These are phyloP conservation scores for Beroe ovata DNA, from an alignment of 37 sponge, comb jelly and placozoan genomes.

Conservation along the genomic window DNA sequence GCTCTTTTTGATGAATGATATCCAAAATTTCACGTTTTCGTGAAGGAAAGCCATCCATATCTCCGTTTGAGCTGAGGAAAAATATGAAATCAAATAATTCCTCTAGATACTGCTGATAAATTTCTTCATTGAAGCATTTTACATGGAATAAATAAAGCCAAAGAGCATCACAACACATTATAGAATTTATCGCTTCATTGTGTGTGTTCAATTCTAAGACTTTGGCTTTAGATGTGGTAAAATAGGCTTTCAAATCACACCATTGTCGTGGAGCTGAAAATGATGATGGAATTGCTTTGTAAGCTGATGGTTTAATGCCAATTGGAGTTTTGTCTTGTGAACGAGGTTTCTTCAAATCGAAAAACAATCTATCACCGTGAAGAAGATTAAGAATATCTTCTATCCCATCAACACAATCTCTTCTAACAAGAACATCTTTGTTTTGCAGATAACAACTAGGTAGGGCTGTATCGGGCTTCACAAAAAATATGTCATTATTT, in stretches of 20 bases:
- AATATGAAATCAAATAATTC: conserved; percentile 1
- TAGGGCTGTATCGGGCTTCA: neutral
- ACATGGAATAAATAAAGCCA: conserved; percentile 31
- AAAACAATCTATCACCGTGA: neutral
- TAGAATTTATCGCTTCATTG: conserved; percentile 23
- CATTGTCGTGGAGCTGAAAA: neutral
- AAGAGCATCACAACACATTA: conserved; percentile 21
- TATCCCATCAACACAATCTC: neutral
- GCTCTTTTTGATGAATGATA: neutral
- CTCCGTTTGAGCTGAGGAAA: neutral
- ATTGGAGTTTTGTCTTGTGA: neutral
- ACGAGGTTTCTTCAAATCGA: neutral
- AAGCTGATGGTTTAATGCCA: conserved; percentile 2
- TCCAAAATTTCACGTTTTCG: neutral
- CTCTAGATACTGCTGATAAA: neutral
- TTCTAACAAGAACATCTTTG: conserved; percentile 5
- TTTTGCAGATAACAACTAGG: neutral
- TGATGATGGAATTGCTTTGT: neutral
- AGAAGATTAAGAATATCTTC: neutral
- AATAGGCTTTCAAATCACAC: neutral
- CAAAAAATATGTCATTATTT: neutral
- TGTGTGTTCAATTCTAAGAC: neutral
- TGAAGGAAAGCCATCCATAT: conserved; percentile 16
- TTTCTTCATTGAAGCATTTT: neutral
- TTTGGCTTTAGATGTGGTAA: neutral